These are phyloP conservation scores for Drosophila kuntzei DNA, from an alignment of 2,888 invertebrate species.

Conservation along the genomic window DNA sequence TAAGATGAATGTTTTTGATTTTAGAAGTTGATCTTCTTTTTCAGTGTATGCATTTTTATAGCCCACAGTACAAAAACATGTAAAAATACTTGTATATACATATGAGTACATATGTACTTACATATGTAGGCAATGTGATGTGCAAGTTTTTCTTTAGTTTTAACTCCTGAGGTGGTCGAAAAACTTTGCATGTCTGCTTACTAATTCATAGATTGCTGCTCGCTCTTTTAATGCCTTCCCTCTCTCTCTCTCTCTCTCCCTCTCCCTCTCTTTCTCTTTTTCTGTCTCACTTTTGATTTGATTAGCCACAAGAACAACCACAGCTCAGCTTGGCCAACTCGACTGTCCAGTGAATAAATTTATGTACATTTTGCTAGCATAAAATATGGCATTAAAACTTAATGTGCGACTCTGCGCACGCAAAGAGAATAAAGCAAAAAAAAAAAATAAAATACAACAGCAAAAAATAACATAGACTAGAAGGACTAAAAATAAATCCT, in stretches of 20 bases:
- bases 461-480: not conserved
- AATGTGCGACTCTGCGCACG: constrained; percentile 71
- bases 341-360: constrained; percentile 63
- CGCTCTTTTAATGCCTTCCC: constrained; percentile 16
- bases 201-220: constrained; percentile 60
- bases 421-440: constrained; percentile 22
- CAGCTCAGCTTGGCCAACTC: constrained; percentile 28
- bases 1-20: no score
- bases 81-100: constrained; percentile 11
- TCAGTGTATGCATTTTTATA: constrained; percentile 44
- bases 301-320: constrained; percentile 58
- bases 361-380: constrained; percentile 75
- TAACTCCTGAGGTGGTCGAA: constrained; percentile 42
- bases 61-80: constrained; percentile 36
- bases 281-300: constrained; percentile 65
- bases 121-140: constrained; percentile 14
- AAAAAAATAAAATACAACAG: not conserved
- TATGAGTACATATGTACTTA: not conserved
- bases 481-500: not conserved
- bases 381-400: constrained; percentile 80
- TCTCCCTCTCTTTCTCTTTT: constrained; percentile 26
- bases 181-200: constrained; percentile 74
- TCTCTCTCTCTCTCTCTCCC: constrained; percentile 40
- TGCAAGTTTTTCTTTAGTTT: constrained; percentile 37
- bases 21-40: no score